Evolutionary conservation across 2,797 vertebrate species (phyloP), one percentile per base, ranked within the genome.

Genomic region (Anas capensis): DNA sequence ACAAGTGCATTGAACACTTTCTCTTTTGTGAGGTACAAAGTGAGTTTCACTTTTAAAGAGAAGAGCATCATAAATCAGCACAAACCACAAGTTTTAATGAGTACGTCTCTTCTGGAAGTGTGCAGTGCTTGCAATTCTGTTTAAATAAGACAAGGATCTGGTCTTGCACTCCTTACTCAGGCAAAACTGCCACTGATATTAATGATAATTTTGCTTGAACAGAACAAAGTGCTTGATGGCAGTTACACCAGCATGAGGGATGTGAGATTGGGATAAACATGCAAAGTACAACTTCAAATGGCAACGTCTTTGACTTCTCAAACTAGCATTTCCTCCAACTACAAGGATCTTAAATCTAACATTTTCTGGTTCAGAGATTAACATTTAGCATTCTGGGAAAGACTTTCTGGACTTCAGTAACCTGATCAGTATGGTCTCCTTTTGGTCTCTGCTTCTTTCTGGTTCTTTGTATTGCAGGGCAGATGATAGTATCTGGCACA

Each of bases 401-500:
- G 86, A 90, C 96, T 96, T 97, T 97, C 94, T 97, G 95, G 95
- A 95, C 97, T 97, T 96, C 34, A 94, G 98, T 97, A 98, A 98
- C 97, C 97, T 98, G 97, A 98, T 98, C 97, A 86, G 97, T 93
- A 95, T 56, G 96, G 98, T 98, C 98, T 97, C 94, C 95, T 46
- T 95, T 95, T 96, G 92, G 97, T 96, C 91, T 97, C 96, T 95
- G 82, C 77, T 86, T 93, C 91, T 96, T 95, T 96, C 92, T 97
- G 82, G 96, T 62, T 97, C 97, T 98, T 98, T 98, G 97, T 98
- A 98, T 98, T 95, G 76, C 96, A 97, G 97, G 95, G 98, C 98
- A 98, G 97, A 98, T 96, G 98, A 99, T 99, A 98, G 98, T 98
- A 99, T 99, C 98, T 98, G 96, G 98, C 97, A 98, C 99, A 99